Conservation (phyloP, 2,797 vertebrate species). For the Peromyscus attwateri region DNA sequence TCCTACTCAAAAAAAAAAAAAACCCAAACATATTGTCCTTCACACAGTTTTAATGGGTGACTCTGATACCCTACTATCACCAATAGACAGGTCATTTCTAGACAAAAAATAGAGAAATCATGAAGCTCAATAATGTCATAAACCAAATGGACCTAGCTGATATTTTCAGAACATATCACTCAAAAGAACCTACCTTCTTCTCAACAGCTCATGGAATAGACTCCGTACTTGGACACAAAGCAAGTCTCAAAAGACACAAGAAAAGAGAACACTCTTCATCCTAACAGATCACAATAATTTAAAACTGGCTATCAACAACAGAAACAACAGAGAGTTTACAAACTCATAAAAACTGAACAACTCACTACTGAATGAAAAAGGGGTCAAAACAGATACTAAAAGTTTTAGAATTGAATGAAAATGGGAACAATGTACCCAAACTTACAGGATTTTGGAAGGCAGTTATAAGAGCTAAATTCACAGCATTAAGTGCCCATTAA, state of each 20-base stretch:
- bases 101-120: neutral
- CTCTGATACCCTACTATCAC: neutral
- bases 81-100: neutral
- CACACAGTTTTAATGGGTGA: neutral
- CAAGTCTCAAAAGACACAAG: too few species aligned
- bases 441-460: neutral
- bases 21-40: neutral
- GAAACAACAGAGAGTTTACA: neutral
- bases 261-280: neutral
- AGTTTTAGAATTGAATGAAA: neutral
- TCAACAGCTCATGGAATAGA: too few species aligned
- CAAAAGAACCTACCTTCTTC: neutral
- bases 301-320: neutral
- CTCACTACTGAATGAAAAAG: neutral
- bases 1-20: neutral
- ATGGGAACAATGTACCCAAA: neutral
- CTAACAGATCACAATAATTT: neutral
- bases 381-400: neutral
- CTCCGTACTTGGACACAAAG: too few species aligned
- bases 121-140: neutral
- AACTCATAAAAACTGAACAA: neutral
- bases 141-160: neutral
- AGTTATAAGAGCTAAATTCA: neutral
- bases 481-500: neutral
- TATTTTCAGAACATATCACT: neutral